Base-by-base conservation (phyloP, 2,113 vertebrate species). In the Clupea harengus region DNA sequence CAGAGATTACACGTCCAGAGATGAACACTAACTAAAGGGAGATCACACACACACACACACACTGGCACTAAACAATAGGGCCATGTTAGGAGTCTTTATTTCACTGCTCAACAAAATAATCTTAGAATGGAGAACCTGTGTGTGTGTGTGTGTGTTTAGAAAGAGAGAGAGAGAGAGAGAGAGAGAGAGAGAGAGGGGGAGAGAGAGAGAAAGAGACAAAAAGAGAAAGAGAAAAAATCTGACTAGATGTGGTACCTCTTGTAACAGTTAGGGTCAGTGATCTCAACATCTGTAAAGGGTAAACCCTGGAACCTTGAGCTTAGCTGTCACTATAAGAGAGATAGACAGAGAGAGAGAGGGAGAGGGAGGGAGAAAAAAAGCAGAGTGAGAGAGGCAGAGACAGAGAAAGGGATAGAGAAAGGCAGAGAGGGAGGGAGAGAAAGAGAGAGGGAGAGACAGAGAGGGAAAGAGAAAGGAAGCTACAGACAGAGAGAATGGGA, bases 1-100 rank as follows among this genome's bases (percentile, higher is more conserved):
- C 91, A 87, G 91, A 92, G 93, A 94, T 94, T 93, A 94, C 92
- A 92, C 54, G 85, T 88, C 87, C 90, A 89, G 87, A 50, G 54
- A 44, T 81, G 85, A 84, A 25, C 83, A 44, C 45, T 86, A 90
- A 92, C 82, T 92, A 90, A 92, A 85, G 67, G 83, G 84, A 45
- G 85, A 85, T 49, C 45, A 78, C 83, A 46, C 75, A 49, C 28
- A 87, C 50, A 72, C 85, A 82, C 17, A 57, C 45, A 86, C 64
- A 72, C 11, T 28, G 57, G 20, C 22, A 25, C 4, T 25, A 72
- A 25, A 72, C 64, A 72, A 28, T 28, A 11, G 25, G n/a, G 25
- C 0, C 64, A 72, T 32, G 25, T 4, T 28, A 11, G n/a, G n/a
- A 67, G n/a, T 32, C 25, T 28, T 32, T 7, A 28, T 64, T 20